Percentiles rank a stretch among this genome's conserved stretches.
Conservation (phyloP, 2,797 vertebrate species). For the Scyliorhinus canicula region DNA sequence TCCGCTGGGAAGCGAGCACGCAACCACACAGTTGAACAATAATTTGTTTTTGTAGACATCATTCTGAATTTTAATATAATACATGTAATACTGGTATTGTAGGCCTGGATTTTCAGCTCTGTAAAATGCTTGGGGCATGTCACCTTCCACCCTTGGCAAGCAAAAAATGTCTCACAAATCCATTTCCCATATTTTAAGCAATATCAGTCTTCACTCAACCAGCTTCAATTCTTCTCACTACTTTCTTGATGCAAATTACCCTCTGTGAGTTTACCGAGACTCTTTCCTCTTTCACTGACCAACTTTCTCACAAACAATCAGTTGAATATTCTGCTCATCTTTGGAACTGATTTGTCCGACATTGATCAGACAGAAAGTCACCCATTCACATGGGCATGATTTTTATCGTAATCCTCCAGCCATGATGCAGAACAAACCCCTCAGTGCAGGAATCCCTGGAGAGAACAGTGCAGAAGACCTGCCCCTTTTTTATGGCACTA, state of each 20-base stretch:
- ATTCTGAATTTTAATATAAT: constrained; percentile 14
- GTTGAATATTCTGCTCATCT: no score
- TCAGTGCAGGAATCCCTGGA: no score
- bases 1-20: constrained; percentile 24
- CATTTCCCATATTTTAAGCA: not conserved
- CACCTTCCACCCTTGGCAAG: not conserved
- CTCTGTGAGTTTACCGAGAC: not conserved
- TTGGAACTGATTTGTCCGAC: no score
- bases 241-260: not conserved
- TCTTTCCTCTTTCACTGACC: not conserved
- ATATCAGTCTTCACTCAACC: not conserved
- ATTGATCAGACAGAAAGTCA: not conserved
- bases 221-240: not conserved
- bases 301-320: not conserved
- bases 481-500: no score
- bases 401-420: no score
- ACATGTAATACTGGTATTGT: not conserved
- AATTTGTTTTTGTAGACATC: constrained; percentile 21
- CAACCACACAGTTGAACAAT: not conserved
- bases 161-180: not conserved
- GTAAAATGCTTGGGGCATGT: not conserved
- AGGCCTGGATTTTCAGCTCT: not conserved
- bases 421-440: no score
- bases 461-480: no score
- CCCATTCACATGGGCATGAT: no score